phyloP scores from a whole-genome alignment of 2,797 vertebrate species.

The Semotilus atromaculatus region DNA sequence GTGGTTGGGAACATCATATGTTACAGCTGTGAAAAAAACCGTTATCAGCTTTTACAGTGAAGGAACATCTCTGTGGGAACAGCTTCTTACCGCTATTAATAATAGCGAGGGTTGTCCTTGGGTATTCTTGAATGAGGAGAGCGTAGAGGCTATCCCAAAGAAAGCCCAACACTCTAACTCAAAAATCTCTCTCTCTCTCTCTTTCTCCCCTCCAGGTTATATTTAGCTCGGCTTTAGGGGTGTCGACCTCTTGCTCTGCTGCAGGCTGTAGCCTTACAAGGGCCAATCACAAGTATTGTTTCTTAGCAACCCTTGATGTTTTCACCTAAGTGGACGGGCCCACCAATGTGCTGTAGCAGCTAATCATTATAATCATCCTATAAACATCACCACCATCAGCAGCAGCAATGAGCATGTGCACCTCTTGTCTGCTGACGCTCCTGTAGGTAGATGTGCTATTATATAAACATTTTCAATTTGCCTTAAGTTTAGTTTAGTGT shows the following conservation, averaged over 20 bases:
- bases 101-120: slow-evolving; percentile 81
- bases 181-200: slow-evolving; percentile 49
- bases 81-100: slow-evolving; percentile 79
- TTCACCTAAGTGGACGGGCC: slow-evolving; percentile 72
- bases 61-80: slow-evolving; percentile 74
- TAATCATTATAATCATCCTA: slow-evolving; percentile 64
- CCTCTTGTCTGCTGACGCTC: slow-evolving; percentile 4
- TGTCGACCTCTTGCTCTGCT: slow-evolving; percentile 71
- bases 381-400: slow-evolving; percentile 1
- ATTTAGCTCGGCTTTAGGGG: slow-evolving; percentile 74
- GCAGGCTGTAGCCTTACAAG: slow-evolving; percentile 79
- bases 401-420: slow-evolving; percentile 1
- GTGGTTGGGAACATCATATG: slow-evolving; percentile 58
- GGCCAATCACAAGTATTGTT: slow-evolving; percentile 68
- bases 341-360: slow-evolving; percentile 68
- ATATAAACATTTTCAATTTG: not conserved
- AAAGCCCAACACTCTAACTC: slow-evolving; percentile 35
- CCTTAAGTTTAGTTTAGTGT: not conserved
- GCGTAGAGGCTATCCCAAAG: slow-evolving; percentile 59
- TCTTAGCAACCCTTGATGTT: slow-evolving; percentile 72
- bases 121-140: slow-evolving; percentile 78
- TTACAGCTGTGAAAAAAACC: slow-evolving; percentile 73
- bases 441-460: not conserved
- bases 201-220: slow-evolving; percentile 61
- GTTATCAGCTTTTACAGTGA: slow-evolving; percentile 70